Evolutionary conservation across 1,140 invertebrate genomes (phyloP).

Genomic region (Homalodisca vitripennis): DNA sequence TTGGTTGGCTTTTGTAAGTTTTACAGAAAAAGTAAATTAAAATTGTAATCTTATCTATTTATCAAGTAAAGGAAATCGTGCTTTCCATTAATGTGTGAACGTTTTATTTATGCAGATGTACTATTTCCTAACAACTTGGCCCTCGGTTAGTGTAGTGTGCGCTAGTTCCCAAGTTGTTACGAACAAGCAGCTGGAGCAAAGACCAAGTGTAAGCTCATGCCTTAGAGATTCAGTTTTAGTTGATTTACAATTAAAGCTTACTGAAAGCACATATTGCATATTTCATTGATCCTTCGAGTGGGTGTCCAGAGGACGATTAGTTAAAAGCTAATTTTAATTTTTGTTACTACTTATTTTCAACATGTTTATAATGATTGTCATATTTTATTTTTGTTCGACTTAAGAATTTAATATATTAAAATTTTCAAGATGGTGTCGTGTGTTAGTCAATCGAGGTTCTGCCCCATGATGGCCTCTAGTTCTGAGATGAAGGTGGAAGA

Average conservation of each 20-base stretch:
- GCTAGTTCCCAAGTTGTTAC: background rate
- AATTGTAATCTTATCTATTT: background rate
- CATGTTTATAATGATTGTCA: slow-evolving; percentile 18
- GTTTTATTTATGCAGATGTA: background rate
- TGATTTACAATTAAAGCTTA: slow-evolving; percentile 15
- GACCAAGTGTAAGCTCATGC: slow-evolving; percentile 4
- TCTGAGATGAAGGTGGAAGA: too few species aligned
- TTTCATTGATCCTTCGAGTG: background rate
- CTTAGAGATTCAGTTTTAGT: slow-evolving; percentile 17
- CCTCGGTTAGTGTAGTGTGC: background rate
- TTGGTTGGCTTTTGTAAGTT: background rate
- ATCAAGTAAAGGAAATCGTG: background rate
- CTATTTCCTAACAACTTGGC: slow-evolving; percentile 2
- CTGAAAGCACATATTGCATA: background rate
- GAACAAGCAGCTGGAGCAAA: background rate
- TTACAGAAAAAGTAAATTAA: background rate
- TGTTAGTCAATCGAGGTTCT: too few species aligned
- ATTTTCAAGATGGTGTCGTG: slow-evolving; percentile 26
- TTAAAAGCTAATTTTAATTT: slow-evolving; percentile 14
- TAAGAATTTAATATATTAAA: slow-evolving; percentile 23
- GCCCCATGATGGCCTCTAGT: too few species aligned
- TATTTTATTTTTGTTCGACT: slow-evolving; percentile 25
- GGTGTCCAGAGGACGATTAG: background rate
- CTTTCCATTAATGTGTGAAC: background rate
- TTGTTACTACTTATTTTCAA: slow-evolving; percentile 24